Evolutionary conservation across 2,888 invertebrate species (phyloP), one percentile per base, ranked within the genome.

Genomic region (Orthonychiurus folsomi): DNA sequence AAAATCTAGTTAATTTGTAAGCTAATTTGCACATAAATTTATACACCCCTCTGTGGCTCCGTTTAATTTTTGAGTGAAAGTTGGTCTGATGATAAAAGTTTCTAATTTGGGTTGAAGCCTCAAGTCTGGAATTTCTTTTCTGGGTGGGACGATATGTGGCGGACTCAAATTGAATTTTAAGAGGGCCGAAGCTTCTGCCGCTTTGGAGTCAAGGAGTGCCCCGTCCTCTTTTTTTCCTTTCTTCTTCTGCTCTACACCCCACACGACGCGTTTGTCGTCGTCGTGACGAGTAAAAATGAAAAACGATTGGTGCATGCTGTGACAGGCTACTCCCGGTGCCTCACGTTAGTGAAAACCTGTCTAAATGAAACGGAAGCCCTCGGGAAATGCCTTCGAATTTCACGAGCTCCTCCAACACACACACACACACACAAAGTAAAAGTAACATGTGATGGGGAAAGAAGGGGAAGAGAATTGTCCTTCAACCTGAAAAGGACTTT

Each of bases 351-450:
- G 25, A 20, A 27, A 27, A 48, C 47, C 53, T 59, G 62, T 58
- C 58, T 64, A 61, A 64, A 64, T 64, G 64, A 64, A 64, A 61
- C 61, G 59, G 64, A 64, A 64, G 56, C 64, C 64, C 64, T 59
- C 61, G 64, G 64, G 64, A 64, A 61, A 61, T 64, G 53, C 54
- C 24, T 59, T 61, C 37, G 56, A 60, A 57, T 57, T 60, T 63
- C 63, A 63, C 47, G 60, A 18, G 56, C 37, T 37, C 15, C 5
- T 37, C 37, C 37, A 37, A 37, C 37, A 37, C 37, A 37, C 5
- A 37, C 37, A 9, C n/a, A n/a, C n/a, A n/a, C n/a, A n/a, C n/a
- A n/a, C n/a, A n/a, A n/a, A n/a, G n/a, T n/a, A n/a, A n/a, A n/a
- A n/a, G n/a, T n/a, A n/a, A n/a, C n/a, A n/a, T n/a, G n/a, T n/a